Conservation (phyloP, 2,113 vertebrate species). For the Numenius arquata region DNA sequence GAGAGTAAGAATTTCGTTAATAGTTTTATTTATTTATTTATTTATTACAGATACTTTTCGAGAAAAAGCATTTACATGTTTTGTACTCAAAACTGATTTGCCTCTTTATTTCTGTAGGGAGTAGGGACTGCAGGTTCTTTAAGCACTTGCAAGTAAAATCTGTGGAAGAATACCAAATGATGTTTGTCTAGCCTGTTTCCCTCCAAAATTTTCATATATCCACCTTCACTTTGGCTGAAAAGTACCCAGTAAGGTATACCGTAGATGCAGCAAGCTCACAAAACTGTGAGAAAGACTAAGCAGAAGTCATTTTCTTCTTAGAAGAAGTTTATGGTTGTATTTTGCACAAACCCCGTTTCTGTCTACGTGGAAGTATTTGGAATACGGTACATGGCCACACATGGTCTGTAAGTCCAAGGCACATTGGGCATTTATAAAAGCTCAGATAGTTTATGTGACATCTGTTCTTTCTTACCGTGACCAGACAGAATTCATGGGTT, state of each 20-base stretch:
- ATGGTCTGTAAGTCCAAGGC: background rate
- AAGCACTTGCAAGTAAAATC: background rate
- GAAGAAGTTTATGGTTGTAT: background rate
- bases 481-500: background rate
- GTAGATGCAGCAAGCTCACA: background rate
- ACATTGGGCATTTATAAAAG: background rate
- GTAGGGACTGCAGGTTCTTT: background rate
- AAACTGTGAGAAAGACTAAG: background rate
- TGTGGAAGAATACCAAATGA: background rate
- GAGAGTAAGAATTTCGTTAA: background rate
- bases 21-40: background rate
- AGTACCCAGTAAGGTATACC: background rate
- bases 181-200: background rate
- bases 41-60: background rate
- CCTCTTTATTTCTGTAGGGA: conserved; percentile 4
- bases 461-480: background rate
- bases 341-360: background rate
- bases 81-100: background rate
- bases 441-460: background rate
- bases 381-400: background rate
- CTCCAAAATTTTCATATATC: background rate
- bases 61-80: background rate
- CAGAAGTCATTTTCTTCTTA: background rate
- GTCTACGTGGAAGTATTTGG: background rate
- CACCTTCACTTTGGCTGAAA: background rate